A percentile compares a stretch with the other conserved stretches of the same genome.
Conservation (phyloP, 2,113 vertebrate species). For the Holacanthus passer region DNA sequence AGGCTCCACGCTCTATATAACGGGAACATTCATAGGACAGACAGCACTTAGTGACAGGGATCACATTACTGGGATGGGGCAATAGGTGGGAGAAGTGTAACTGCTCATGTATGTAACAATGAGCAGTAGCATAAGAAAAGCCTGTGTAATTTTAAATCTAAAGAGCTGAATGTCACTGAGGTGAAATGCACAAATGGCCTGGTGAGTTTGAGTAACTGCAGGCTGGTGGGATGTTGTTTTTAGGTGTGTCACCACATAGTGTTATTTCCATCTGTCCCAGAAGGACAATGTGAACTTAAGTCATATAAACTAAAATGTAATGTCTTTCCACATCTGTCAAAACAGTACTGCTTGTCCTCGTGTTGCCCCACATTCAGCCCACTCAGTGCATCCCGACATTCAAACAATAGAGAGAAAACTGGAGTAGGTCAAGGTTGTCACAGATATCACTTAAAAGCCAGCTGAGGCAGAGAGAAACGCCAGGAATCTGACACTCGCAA, state of each 20-base stretch:
- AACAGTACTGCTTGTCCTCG: constrained; percentile 28
- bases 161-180: neutral
- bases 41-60: constrained; percentile 52
- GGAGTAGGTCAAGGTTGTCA: constrained; percentile 56
- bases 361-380: constrained; percentile 20
- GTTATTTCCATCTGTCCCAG: constrained; percentile 28
- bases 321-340: constrained; percentile 46
- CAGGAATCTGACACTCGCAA: constrained; percentile 25
- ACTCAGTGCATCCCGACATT: neutral
- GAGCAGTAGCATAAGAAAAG: constrained; percentile 31
- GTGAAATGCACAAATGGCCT: neutral
- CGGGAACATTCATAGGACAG: constrained; percentile 53
- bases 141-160: constrained; percentile 7
- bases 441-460: constrained; percentile 26
- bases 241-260: constrained; percentile 25
- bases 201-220: neutral
- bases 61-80: constrained; percentile 62
- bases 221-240: constrained; percentile 40
- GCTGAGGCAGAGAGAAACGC: constrained; percentile 18
- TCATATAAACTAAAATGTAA: constrained; percentile 22
- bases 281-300: constrained; percentile 18
- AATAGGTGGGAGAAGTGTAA: constrained; percentile 21
- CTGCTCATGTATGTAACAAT: constrained; percentile 39
- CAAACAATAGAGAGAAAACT: constrained; percentile 51
- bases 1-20: constrained; percentile 70